Evolutionary conservation across 92 coral and sea anemone species (phyloP).

Genomic region (Scolanthus callimorphus): DNA sequence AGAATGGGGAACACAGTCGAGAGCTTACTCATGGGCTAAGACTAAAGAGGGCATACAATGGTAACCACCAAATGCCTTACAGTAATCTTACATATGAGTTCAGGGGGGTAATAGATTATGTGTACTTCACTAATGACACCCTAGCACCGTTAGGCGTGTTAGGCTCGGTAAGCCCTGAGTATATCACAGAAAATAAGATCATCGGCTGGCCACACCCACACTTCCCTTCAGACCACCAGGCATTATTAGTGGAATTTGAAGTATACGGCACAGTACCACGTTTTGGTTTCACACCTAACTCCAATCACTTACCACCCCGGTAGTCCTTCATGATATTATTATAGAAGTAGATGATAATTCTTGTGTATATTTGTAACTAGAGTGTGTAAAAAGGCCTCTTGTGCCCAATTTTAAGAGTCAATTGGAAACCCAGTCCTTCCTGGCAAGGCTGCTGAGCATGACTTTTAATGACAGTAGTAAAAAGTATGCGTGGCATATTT

Average conservation of each 20-base stretch:
- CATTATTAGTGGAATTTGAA: conserved; percentile 92
- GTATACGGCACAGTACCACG: conserved; percentile 69
- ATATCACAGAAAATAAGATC: conserved; percentile 81
- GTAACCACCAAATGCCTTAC: conserved; percentile 72
- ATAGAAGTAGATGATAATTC: conserved; percentile 12
- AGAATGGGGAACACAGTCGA: conserved; percentile 75
- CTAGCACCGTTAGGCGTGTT: conserved; percentile 82
- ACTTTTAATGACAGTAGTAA: too few relatives aligned
- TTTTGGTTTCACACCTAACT: conserved; percentile 54
- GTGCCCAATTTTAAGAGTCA: too few relatives aligned
- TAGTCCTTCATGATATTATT: conserved; percentile 24
- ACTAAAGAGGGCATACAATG: conserved; percentile 78
- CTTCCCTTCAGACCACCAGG: conserved; percentile 98
- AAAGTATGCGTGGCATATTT: too few relatives aligned
- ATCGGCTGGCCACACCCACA: conserved; percentile 99
- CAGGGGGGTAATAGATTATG: conserved; percentile 93
- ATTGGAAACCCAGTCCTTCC: too few relatives aligned
- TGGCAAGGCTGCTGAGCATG: too few relatives aligned
- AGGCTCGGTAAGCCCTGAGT: conserved; percentile 77
- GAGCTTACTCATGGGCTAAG: conserved; percentile 92
- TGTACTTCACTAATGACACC: conserved; percentile 81
- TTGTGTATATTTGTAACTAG: conserved; percentile 85
- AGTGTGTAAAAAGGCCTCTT: too few relatives aligned
- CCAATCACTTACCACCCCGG: conserved; percentile 56
- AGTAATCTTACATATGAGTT: conserved; percentile 91